Evolutionary conservation across 2,113 vertebrate species (phyloP), one percentile per base, ranked within the genome.

Genomic region (Microtus ochrogaster): DNA sequence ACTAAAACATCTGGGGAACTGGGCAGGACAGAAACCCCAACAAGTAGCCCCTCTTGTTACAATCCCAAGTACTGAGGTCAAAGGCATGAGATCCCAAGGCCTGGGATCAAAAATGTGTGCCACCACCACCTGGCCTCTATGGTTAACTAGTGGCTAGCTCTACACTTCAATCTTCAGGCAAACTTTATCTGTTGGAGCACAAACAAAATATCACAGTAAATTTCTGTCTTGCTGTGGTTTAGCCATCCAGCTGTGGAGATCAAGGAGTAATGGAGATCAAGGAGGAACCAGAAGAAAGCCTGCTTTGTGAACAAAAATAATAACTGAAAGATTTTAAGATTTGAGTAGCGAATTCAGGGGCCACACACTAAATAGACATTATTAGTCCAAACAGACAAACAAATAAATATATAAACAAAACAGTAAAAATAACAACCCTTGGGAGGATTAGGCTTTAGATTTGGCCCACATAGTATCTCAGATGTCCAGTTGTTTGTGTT

Each of bases 251-350:
- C 16, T 26, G 21, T 14, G 12, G 52, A 82, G 79, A 39, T 14
- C 36, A 16, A 63, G 63, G n/a, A 16, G 3, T 44, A 52, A 86
- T 14, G 12, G 36, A 82, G 79, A 58, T 14, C 52, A 21, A 63
- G 55, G n/a, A 19, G 3, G 39, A 52, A 86, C 33, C n/a, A 65
- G 58, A 77, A 58, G 33, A 3, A 74, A 94, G 8, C 7, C 73
- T 92, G 63, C 11, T 47, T 95, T 77, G 24, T 82, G 77, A 85
- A 92, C 49, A 83, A 90, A 91, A 94, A 33, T 17, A 65, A 30
- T 39, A 92, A 72, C 30, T 76, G 66, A 81, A 92, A 73, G 36
- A 10, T 87, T 68, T 17, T 36, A 91, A 65, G 73, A 28, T 33
- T 12, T 44, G 8, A 78, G 44, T 74, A 85, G 77, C 86, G 24